phyloP scores from a whole-genome alignment of 2,888 invertebrate species.

The Dorcus parallelipipedus region DNA sequence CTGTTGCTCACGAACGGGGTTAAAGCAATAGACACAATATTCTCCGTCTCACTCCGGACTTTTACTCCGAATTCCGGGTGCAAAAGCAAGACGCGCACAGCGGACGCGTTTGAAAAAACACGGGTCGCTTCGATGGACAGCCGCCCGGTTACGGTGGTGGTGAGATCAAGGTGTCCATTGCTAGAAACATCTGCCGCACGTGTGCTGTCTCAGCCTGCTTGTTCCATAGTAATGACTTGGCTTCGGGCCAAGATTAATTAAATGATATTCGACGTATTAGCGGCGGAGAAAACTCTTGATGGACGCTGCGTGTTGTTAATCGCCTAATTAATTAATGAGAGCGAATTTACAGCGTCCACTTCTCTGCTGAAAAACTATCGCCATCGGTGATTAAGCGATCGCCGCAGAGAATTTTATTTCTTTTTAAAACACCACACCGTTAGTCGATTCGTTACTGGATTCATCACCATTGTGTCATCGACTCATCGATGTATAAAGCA shows the following conservation, averaged over 20 bases:
- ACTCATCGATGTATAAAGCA: no score
- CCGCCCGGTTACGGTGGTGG: conserved; percentile 15
- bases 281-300: conserved; percentile 2
- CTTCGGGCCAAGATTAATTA: conserved; percentile 25
- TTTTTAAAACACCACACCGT: not conserved
- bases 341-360: no score
- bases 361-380: no score
- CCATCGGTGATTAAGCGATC: no score
- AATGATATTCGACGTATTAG: conserved; percentile 22
- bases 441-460: not conserved
- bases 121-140: not conserved
- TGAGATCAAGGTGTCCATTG: conserved; percentile 24
- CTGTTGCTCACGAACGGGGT: conserved; percentile 1
- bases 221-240: conserved; percentile 24
- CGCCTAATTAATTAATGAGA: no score
- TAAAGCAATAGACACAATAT: not conserved
- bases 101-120: no score
- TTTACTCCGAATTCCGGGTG: not conserved
- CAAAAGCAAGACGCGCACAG: not conserved
- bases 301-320: not conserved
- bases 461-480: no score
- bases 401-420: no score
- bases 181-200: conserved; percentile 28
- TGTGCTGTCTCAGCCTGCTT: conserved; percentile 13
- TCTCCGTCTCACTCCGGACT: not conserved